These are phyloP conservation scores for Scaeva pyrastri DNA, from an alignment of 2,888 invertebrate species.

Conservation along the genomic window DNA sequence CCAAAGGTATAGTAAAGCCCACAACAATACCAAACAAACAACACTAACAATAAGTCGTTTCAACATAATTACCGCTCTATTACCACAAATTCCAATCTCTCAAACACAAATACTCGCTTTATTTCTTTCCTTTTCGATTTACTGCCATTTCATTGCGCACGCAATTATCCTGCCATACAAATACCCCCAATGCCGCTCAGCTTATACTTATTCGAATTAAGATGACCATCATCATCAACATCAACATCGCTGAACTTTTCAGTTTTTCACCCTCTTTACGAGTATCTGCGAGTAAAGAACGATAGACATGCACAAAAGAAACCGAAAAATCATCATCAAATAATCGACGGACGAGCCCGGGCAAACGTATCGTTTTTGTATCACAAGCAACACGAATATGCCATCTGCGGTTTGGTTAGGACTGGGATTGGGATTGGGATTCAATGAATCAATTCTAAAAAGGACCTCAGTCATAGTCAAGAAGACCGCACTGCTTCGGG, in stretches of 20 bases:
- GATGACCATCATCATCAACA: conserved; percentile 59
- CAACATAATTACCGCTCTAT: conserved; percentile 69
- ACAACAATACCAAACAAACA: conserved; percentile 27
- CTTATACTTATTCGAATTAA: conserved; percentile 53
- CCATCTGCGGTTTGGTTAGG: conserved; percentile 45
- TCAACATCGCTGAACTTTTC: conserved; percentile 2
- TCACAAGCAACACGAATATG: conserved; percentile 25
- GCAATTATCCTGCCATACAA: conserved; percentile 70
- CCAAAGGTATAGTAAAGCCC: neutral
- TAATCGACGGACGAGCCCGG: conserved; percentile 17
- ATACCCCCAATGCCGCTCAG: neutral
- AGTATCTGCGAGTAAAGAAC: no score
- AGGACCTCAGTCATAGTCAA: conserved; percentile 50
- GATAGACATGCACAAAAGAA: conserved; percentile 15
- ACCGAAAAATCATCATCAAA: conserved; percentile 71
- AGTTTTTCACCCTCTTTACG: neutral
- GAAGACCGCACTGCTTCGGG: conserved; percentile 31
- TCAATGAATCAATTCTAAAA: conserved; percentile 44
- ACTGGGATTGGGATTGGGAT: no score
- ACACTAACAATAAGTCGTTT: conserved; percentile 70
- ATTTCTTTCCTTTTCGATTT: conserved; percentile 62
- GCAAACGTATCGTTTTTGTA: neutral
- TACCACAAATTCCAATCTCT: conserved; percentile 45
- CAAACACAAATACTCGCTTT: neutral
- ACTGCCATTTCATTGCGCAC: conserved; percentile 70